Conservation (phyloP, 2,797 vertebrate species). For the Selene dorsalis region DNA sequence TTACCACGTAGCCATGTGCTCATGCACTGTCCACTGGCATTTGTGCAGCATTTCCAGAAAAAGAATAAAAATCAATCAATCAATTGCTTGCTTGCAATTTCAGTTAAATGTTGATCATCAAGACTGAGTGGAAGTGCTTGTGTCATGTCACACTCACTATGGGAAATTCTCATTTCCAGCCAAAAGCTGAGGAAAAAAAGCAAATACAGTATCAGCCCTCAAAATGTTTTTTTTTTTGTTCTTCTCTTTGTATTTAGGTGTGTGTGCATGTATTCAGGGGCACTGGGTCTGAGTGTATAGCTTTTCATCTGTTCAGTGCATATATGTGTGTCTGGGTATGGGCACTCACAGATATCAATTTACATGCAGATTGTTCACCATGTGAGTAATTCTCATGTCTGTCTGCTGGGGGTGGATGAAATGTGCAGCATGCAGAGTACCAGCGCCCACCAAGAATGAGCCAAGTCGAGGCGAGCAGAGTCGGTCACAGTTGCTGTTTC, state of each 20-base stretch:
- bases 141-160: neutral
- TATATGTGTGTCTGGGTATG: conserved; percentile 40
- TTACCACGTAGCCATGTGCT: conserved; percentile 23
- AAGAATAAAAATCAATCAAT: conserved; percentile 14
- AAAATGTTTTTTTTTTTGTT: neutral
- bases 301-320: conserved; percentile 56
- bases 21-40: conserved; percentile 15
- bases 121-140: neutral
- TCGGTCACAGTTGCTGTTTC: conserved; percentile 77
- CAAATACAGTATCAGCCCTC: conserved; percentile 13
- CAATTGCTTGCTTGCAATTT: conserved; percentile 1
- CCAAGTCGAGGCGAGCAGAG: conserved; percentile 73
- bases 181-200: conserved; percentile 12
- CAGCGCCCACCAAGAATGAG: conserved; percentile 72
- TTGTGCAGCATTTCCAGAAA: conserved; percentile 10
- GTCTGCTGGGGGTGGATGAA: conserved; percentile 74
- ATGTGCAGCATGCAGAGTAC: conserved; percentile 75
- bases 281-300: neutral
- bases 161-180: conserved; percentile 19
- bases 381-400: conserved; percentile 75
- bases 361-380: conserved; percentile 71
- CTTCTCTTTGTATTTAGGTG: neutral
- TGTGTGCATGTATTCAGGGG: neutral
- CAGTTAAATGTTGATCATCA: conserved; percentile 11
- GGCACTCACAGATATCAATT: conserved; percentile 68